Evolutionary conservation across 1,140 invertebrate genomes (phyloP).

Genomic region (Ceratina australensis): DNA sequence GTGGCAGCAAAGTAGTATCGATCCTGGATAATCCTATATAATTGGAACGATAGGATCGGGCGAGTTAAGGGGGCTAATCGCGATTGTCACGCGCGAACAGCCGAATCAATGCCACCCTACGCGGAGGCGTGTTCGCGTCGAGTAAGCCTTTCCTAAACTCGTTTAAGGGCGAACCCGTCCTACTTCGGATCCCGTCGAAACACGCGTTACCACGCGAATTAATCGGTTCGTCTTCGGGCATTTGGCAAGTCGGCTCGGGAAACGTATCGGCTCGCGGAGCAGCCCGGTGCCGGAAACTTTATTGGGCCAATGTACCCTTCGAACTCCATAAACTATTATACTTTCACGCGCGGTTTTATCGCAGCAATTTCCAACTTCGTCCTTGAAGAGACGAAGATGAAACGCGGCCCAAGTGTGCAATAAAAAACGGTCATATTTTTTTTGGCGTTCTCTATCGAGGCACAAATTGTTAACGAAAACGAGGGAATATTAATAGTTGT

Average conservation of each 20-base stretch:
- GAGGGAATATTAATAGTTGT: too few species aligned
- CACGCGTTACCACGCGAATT: neutral
- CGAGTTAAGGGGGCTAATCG: conserved; percentile 38
- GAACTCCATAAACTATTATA: conserved; percentile 58
- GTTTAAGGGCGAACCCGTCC: neutral
- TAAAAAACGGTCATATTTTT: conserved; percentile 1
- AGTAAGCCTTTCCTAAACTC: neutral
- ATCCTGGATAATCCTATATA: conserved; percentile 45
- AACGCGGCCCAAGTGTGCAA: conserved; percentile 3
- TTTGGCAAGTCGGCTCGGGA: too few species aligned
- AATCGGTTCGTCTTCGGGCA: too few species aligned
- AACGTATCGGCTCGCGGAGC: too few species aligned
- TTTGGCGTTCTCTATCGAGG: too few species aligned
- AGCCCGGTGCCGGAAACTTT: conserved; percentile 41
- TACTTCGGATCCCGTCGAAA: neutral
- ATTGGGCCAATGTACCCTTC: conserved; percentile 38
- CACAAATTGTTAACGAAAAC: too few species aligned
- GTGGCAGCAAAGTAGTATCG: conserved; percentile 38
- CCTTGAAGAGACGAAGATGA: conserved; percentile 20
- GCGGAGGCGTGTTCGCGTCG: too few species aligned
- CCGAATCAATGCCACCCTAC: conserved; percentile 25
- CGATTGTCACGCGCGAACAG: conserved; percentile 41
- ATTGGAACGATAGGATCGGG: conserved; percentile 38
- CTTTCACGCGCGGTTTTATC: conserved; percentile 56
- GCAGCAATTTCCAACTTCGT: conserved; percentile 36